Evolutionary conservation across 2,113 vertebrate species (phyloP).

Genomic region (Forbesichthys agassizii): DNA sequence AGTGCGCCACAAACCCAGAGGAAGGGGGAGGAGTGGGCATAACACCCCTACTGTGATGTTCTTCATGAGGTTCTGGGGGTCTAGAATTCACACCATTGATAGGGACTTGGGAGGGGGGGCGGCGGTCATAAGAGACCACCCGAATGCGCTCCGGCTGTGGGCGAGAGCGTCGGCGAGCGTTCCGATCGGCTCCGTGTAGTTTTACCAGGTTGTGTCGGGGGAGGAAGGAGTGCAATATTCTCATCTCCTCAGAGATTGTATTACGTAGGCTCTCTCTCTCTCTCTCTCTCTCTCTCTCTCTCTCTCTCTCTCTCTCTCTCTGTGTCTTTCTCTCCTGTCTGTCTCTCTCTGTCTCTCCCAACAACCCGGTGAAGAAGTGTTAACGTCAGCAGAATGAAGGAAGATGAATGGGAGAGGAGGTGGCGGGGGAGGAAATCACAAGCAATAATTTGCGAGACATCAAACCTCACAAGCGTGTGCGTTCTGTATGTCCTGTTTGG

Average conservation of each 20-base stretch:
- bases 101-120: conserved; percentile 5
- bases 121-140: conserved; percentile 3
- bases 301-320: conserved; percentile 15
- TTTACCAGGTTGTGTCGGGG: conserved; percentile 15
- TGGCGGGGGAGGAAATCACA: conserved; percentile 34
- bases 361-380: conserved; percentile 27
- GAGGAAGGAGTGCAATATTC: conserved; percentile 12
- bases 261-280: conserved; percentile 15
- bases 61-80: not conserved
- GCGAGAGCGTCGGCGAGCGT: not conserved
- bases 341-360: conserved; percentile 14
- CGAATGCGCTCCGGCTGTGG: not conserved
- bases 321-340: conserved; percentile 15
- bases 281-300: conserved; percentile 7
- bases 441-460: conserved; percentile 48
- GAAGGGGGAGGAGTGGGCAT: no score
- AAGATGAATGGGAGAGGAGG: conserved; percentile 14
- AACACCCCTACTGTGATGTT: no score
- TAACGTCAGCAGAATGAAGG: conserved; percentile 34
- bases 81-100: conserved; percentile 33
- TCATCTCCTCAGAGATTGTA: conserved; percentile 7
- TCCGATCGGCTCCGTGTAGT: conserved; percentile 7
- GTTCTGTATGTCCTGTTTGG: conserved; percentile 59
- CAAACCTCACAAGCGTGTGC: conserved; percentile 37
- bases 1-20: no score